phyloP scores from a whole-genome alignment of 2,797 vertebrate genomes.

The Pelobates cultripes region DNA sequence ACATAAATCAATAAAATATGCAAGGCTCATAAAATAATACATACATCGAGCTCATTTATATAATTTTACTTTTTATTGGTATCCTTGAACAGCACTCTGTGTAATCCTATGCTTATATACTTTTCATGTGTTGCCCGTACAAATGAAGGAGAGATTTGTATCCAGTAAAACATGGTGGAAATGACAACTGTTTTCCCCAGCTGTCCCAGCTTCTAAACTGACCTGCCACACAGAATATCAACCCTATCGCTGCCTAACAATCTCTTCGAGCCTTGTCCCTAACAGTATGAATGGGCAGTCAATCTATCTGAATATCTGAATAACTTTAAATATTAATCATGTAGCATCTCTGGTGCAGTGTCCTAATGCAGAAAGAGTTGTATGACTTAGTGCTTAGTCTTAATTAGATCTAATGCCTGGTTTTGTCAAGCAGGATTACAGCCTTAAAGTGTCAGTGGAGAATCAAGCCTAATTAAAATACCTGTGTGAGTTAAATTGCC shows the following conservation, averaged over 20 bases:
- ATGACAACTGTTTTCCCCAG: too few relatives aligned
- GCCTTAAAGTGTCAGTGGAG: conserved; percentile 32
- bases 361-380: neutral
- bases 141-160: too few relatives aligned
- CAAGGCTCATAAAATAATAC: too few relatives aligned
- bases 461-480: conserved; percentile 49
- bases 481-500: conserved; percentile 46
- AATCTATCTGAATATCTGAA: neutral
- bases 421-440: neutral
- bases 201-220: too few relatives aligned
- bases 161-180: too few relatives aligned
- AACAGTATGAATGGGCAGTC: neutral
- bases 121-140: too few relatives aligned
- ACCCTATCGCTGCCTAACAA: neutral
- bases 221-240: too few relatives aligned
- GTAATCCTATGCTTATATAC: too few relatives aligned
- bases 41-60: too few relatives aligned
- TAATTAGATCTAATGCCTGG: neutral
- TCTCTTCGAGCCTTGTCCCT: neutral
- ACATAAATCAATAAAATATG: too few relatives aligned
- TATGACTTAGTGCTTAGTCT: neutral
- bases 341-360: neutral
- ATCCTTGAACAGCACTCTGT: too few relatives aligned
- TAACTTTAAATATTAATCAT: neutral
- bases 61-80: too few relatives aligned